Base-by-base conservation (phyloP, 2,888 invertebrate species). In the Agrotis exclamationis region DNA sequence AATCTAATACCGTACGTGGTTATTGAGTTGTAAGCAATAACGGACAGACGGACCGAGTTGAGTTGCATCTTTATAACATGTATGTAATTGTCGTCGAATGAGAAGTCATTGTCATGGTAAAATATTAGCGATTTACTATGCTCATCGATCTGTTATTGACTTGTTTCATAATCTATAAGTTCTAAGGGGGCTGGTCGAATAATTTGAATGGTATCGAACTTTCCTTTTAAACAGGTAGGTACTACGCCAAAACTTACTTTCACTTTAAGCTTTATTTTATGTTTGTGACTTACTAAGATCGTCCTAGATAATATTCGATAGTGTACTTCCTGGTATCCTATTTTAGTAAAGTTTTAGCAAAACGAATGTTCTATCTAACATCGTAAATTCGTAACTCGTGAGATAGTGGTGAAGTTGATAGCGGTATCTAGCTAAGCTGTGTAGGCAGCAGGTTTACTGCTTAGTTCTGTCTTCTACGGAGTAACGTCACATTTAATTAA, bases 231-330 rank as follows among this genome's bases (percentile, higher is more conserved):
- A 75, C 73, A 51, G 33, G 50, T 82, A 51, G 33, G 50, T 82
- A 73, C 79, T 76, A 79, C 71, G 69, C 50, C 80, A 83, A 79
- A 75, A 64, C 62, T 1, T n/a, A 87, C 86, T 85, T 86, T 87
- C 84, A 76, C 86, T 78, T 24, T 66, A 75, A 80, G 72, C 59
- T 78, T 82, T 77, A 81, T 81, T 80, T 80, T 68, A 71, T 77
- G 63, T 71, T 53, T 65, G 68, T 67, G 69, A 65, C 58, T 78
- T 65, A 72, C 63, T 77, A 63, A 67, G 66, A 70, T 72, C 70
- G 79, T 59, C 74, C 86, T 84, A 78, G 76, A 74, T 82, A 76
- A 50, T 47, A 72, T 48, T 6, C 51, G 24, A 74, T 20, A 57
- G 44, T 51, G n/a, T 68, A 73, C 48, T 76, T 70, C 68, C 60